Base-by-base conservation (phyloP, 2,113 vertebrate genomes). In the Trogon surrucura region DNA sequence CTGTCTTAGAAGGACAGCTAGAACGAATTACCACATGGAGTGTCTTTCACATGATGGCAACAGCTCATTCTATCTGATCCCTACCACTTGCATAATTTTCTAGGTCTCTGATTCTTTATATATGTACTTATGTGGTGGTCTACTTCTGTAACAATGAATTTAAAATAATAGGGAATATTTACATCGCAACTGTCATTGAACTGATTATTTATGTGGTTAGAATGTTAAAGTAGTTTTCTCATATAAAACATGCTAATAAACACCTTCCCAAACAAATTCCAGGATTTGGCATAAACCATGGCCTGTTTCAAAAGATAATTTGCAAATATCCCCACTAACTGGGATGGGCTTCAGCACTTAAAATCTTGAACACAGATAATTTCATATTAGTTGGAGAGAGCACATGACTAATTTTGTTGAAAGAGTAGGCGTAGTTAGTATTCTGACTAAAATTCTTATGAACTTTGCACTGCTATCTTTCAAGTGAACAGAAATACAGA, bases 371-470 rank as follows among this genome's bases (percentile, higher is more conserved):
- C 13, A 23, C 8, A 45, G 2, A 1, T 51, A 61, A 23, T 70
- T 73, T 65, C 1, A 0, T 26, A 54, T 36, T 65, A 60, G 4
- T 38, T 70, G 7, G 16, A 60, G 7, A 0, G 3, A 79, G 5
- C 5, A 64, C 3, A 13, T 0, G 0, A 36, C 6, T 79, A 51
- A 25, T 89, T 91, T 75, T 67, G n/a, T 47, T 56, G 53, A 38
- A 79, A 75, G 2, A 0, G 1, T 6, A 66, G 11, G 44, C 1
- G 10, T 50, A 62, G 13, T 1, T 16, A 44, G 16, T 13, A 1
- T 62, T 85, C 47, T 87, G 16, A 78, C 9, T 54, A 41, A 81
- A 72, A 66, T 34, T 4, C 7, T 21, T 54, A 11, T 44, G 16
- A 56, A 65, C 14, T 32, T 32, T 57, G 5, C 34, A 38, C n/a